Evolutionary conservation across 2,888 invertebrate genomes (phyloP), one percentile per base, ranked within the genome.

Genomic region (Heliconius aoede): DNA sequence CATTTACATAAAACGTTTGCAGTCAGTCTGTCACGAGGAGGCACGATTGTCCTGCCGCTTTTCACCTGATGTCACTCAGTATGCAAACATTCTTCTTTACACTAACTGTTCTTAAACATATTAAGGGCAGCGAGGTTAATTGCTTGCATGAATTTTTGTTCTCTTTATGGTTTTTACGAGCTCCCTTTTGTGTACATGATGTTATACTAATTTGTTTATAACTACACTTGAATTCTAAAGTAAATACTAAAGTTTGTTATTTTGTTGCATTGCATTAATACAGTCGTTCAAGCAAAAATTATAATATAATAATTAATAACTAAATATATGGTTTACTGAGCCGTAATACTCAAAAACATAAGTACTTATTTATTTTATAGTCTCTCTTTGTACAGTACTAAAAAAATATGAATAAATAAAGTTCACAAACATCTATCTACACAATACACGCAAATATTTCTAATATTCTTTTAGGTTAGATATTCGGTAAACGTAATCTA

Each of bases 51-150:
- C 88, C 85, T 87, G 83, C 80, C 83, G 81, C 85, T 88, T 91
- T 91, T 90, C 89, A 88, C 89, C 89, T 85, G 86, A 90, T 90
- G 87, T 86, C 85, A 91, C 88, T 90, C 89, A 87, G 87, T 88
- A 91, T 91, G 91, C 84, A 86, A 89, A 91, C 86, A 83, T 79
- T 78, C 83, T 81, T 85, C 83, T 80, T 74, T n/a, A 81, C 82
- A 80, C 82, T 88, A 88, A 88, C 88, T 85, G 87, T 88, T 86
- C 82, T 76, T 78, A 76, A 78, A 84, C 80, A 81, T 80, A 82
- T 82, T 84, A 83, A 81, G 79, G 80, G 83, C 82, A 81, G 80
- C 71, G 79, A 84, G 81, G 85, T 83, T 85, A 85, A 85, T 85
- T 85, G 84, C 84, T 84, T 83, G 80, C 80, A 80, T 76, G 77